Percentiles rank a stretch among this genome's conserved stretches.
Evolutionary conservation across 2,113 vertebrate genomes (phyloP).

Genomic region (Ceyx melanurus): DNA sequence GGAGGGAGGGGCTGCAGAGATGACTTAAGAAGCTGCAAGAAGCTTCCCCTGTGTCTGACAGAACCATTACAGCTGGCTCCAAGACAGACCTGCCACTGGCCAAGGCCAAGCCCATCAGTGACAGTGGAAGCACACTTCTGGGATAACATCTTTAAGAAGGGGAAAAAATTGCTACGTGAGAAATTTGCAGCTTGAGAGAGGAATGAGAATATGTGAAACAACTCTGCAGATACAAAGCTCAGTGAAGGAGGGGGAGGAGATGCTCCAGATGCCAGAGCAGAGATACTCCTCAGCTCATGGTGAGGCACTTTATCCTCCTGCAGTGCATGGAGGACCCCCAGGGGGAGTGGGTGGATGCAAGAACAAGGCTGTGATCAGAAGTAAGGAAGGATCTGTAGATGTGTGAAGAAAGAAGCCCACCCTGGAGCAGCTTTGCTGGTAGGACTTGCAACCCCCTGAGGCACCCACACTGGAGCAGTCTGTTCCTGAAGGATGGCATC

Average conservation of each 20-base stretch:
- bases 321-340: not conserved
- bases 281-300: not conserved
- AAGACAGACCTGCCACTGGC: not conserved
- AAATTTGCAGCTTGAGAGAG: not conserved
- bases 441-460: not conserved
- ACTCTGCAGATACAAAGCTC: not conserved
- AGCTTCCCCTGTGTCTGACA: not conserved
- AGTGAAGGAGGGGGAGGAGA: not conserved
- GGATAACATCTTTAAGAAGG: not conserved
- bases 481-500: not conserved
- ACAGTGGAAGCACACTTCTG: not conserved
- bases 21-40: not conserved
- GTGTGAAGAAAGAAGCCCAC: too few species aligned
- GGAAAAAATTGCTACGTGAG: not conserved
- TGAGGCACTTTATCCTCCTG: not conserved
- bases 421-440: not conserved
- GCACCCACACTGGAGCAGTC: not conserved
- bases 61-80: not conserved
- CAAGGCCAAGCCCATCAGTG: not conserved
- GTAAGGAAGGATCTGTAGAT: not conserved
- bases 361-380: not conserved
- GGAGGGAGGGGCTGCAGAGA: not conserved
- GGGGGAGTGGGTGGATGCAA: not conserved
- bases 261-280: not conserved
- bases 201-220: not conserved